Conservation (phyloP, 2,888 invertebrate genomes). For the Drosophila robusta region DNA sequence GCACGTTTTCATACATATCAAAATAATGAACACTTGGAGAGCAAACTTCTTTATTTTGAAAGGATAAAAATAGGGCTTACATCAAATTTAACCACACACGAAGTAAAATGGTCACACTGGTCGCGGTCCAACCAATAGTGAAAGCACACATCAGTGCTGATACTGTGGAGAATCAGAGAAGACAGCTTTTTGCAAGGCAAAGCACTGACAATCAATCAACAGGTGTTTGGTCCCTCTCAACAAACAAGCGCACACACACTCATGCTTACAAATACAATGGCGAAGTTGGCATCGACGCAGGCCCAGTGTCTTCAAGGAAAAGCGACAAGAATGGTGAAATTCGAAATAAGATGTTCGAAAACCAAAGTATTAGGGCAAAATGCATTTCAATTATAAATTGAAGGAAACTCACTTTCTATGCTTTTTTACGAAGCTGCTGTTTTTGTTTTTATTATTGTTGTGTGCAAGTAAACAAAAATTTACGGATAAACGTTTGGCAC, state of each 20-base stretch:
- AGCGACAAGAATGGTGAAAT: constrained; percentile 69
- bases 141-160: constrained; percentile 54
- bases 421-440: neutral
- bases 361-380: constrained; percentile 19
- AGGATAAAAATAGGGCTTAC: neutral
- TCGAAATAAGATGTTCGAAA: constrained; percentile 33
- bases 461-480: constrained; percentile 17
- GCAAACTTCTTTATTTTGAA: no score
- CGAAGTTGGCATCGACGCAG: constrained; percentile 24
- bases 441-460: constrained; percentile 13
- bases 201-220: constrained; percentile 50
- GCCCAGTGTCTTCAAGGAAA: constrained; percentile 18
- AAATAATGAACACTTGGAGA: no score
- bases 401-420: neutral
- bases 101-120: constrained; percentile 23
- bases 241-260: constrained; percentile 11
- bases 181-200: constrained; percentile 17
- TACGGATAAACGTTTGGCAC: constrained; percentile 17
- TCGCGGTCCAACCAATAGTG: constrained; percentile 33
- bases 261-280: constrained; percentile 7
- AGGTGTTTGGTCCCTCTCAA: constrained; percentile 47
- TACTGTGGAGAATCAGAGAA: neutral
- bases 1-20: no score
- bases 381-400: constrained; percentile 5
- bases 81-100: neutral